Conservation (phyloP, 2,113 vertebrate species). For the crab-eating macaque (Macaca fascicularis) region DNA sequence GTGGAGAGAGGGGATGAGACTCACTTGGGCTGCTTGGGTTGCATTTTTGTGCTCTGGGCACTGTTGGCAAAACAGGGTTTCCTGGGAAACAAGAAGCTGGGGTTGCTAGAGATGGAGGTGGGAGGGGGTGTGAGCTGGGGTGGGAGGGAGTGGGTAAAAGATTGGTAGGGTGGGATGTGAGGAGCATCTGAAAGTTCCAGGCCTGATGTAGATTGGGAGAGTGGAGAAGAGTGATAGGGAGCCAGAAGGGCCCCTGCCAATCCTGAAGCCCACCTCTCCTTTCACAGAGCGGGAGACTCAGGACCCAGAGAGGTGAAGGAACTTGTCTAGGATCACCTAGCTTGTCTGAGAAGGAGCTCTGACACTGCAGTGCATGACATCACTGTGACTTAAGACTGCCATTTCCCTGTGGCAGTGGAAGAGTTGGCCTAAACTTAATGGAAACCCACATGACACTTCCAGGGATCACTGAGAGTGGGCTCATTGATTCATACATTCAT, state of each 20-base stretch:
- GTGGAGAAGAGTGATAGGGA: background rate
- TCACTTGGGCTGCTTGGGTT: background rate
- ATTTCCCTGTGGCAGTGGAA: background rate
- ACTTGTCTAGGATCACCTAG: background rate
- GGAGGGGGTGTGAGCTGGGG: background rate
- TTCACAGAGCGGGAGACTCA: background rate
- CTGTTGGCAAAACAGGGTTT: background rate
- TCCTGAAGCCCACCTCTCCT: background rate
- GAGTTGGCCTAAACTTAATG: background rate
- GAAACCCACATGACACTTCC: background rate
- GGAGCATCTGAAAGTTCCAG: background rate
- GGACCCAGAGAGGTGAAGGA: background rate
- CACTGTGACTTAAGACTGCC: accelerated
- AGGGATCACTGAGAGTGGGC: background rate
- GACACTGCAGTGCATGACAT: too few species aligned
- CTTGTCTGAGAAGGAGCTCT: background rate
- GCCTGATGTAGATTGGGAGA: background rate
- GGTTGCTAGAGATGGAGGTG: background rate
- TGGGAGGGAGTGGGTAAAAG: background rate
- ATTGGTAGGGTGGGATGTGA: background rate
- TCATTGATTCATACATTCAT: background rate
- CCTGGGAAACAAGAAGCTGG: constrained; percentile 41
- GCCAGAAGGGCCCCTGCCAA: background rate
- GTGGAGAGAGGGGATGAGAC: background rate
- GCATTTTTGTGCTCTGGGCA: background rate